A percentile compares a stretch with the other conserved stretches of the same genome.
phyloP scores from a whole-genome alignment of 2,113 vertebrate genomes.

The Cynopterus brachyotis region DNA sequence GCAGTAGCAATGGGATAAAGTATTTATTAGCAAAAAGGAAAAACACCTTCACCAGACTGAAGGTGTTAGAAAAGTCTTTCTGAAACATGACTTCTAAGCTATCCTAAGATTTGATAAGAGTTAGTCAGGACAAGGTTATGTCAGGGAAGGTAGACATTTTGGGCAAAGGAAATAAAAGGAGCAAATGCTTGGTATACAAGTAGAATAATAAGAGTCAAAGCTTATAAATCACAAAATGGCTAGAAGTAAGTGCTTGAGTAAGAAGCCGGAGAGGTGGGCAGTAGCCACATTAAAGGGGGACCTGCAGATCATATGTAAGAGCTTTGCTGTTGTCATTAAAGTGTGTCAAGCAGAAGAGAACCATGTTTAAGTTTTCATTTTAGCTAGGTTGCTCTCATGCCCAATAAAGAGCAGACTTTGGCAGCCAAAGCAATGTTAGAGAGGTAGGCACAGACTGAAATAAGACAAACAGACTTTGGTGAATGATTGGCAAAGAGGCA shows the following conservation, averaged over 20 bases:
- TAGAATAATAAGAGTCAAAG: not conserved
- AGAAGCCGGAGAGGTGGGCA: not conserved
- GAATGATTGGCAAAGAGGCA: not conserved
- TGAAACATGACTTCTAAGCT: not conserved
- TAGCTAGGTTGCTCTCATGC: not conserved
- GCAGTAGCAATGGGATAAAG: not conserved
- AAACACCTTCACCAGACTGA: not conserved
- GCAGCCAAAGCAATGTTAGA: not conserved
- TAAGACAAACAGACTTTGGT: not conserved
- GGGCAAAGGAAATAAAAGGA: not conserved
- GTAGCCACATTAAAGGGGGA: not conserved
- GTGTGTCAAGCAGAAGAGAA: not conserved
- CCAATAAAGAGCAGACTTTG: not conserved
- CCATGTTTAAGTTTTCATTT: not conserved
- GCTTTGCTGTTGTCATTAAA: not conserved
- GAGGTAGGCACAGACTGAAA: not conserved
- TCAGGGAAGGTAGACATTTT: not conserved
- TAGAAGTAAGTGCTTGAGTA: not conserved
- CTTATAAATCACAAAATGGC: not conserved
- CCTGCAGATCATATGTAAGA: not conserved
- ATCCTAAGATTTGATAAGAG: not conserved
- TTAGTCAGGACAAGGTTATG: not conserved
- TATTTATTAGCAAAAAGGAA: not conserved
- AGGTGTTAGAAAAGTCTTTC: not conserved
- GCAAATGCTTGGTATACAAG: not conserved